These are phyloP conservation scores for Sinocyclocheilus rhinocerous DNA, from an alignment of 2,113 vertebrate species.

Conservation along the genomic window DNA sequence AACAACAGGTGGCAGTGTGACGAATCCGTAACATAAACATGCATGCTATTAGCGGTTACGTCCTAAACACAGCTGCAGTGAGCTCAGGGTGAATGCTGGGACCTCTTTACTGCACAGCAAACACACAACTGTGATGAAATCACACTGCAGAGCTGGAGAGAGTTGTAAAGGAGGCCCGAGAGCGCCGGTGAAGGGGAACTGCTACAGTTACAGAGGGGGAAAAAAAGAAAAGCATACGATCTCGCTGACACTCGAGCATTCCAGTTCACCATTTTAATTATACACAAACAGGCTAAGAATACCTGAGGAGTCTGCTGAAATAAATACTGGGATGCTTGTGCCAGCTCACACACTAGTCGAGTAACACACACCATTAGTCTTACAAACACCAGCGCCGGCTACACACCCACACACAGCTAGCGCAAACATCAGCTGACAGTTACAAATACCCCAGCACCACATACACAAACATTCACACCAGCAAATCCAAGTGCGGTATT, in stretches of 20 bases:
- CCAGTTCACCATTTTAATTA: slow-evolving; percentile 56
- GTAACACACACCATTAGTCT: slow-evolving; percentile 28
- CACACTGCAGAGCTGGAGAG: slow-evolving; percentile 21
- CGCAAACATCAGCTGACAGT: slow-evolving; percentile 41
- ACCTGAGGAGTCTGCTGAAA: slow-evolving; percentile 51
- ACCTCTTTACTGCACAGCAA: slow-evolving; percentile 39
- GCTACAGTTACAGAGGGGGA: neutral
- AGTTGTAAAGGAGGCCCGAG: neutral
- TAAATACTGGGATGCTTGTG: slow-evolving; percentile 47
- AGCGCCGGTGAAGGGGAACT: neutral
- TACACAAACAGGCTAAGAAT: slow-evolving; percentile 64
- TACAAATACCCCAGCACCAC: slow-evolving; percentile 33
- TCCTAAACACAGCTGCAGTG: slow-evolving; percentile 54
- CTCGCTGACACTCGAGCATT: slow-evolving; percentile 24
- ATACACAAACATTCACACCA: slow-evolving; percentile 30
- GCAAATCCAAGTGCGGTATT: slow-evolving; percentile 12
- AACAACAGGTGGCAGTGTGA: slow-evolving; percentile 52
- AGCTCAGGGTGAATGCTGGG: slow-evolving; percentile 40
- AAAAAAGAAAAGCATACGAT: neutral
- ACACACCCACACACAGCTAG: slow-evolving; percentile 19
- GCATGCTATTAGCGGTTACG: slow-evolving; percentile 35
- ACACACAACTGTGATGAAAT: slow-evolving; percentile 43
- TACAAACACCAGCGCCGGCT: neutral
- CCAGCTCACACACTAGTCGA: slow-evolving; percentile 24
- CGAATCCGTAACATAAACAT: slow-evolving; percentile 10